Percentiles rank a stretch among this genome's conserved stretches.
These are phyloP conservation scores for Bombus haemorrhoidalis DNA, from an alignment of 1,140 invertebrate species.

Conservation along the genomic window DNA sequence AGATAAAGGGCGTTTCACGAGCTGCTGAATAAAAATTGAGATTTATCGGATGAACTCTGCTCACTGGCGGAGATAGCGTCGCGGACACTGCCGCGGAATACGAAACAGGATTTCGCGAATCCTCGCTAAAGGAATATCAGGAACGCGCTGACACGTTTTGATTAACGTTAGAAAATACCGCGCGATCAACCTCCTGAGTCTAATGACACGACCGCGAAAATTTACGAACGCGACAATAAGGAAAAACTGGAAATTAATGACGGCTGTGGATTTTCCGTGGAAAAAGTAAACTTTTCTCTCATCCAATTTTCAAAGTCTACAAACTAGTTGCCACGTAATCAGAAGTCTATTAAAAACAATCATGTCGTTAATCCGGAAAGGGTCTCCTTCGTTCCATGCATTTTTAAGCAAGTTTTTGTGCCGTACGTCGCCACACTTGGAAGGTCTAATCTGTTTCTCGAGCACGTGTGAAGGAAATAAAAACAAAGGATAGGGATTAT, in stretches of 20 bases:
- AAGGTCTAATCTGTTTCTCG: neutral
- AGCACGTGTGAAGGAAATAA: neutral
- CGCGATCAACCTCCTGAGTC: neutral
- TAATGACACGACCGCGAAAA: neutral
- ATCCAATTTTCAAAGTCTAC: constrained; percentile 10
- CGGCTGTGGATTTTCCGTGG: neutral
- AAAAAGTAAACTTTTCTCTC: neutral
- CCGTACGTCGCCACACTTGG: neutral
- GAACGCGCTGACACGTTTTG: constrained; percentile 2
- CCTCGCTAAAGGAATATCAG: constrained; percentile 3
- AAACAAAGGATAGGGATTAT: neutral
- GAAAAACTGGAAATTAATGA: neutral
- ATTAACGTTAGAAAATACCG: neutral
- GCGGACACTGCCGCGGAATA: constrained; percentile 19
- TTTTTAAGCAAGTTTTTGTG: constrained; percentile 13
- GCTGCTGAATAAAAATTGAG: constrained; percentile 43
- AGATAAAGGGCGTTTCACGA: constrained; percentile 34
- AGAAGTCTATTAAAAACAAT: constrained; percentile 1
- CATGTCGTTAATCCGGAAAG: neutral
- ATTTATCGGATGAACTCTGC: constrained; percentile 37
- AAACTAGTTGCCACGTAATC: neutral
- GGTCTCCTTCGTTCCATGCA: neutral
- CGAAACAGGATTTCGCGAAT: constrained; percentile 21
- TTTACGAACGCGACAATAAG: neutral
- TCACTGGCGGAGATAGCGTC: neutral